Percentiles rank a stretch among this genome's conserved stretches.
phyloP scores from a whole-genome alignment of 1,140 invertebrate species.

The Paracyclopina nana region DNA sequence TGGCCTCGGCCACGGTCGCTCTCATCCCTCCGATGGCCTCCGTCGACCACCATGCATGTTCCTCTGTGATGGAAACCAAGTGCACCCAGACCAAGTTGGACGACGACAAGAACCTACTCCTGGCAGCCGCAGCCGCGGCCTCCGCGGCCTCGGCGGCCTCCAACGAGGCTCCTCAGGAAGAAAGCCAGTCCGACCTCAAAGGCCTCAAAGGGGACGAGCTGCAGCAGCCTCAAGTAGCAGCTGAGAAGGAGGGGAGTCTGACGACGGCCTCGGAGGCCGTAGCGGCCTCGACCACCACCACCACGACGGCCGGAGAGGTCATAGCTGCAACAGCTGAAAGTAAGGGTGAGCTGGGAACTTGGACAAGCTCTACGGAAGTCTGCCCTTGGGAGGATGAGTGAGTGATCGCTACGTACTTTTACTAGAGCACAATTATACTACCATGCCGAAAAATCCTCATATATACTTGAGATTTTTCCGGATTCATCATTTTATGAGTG shows the following conservation, averaged over 20 bases:
- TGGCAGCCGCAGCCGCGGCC: not conserved
- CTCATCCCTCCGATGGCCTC: no score
- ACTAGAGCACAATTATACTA: not conserved
- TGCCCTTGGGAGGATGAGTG: conserved; percentile 9
- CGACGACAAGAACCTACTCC: not conserved
- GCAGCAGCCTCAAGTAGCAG: not conserved
- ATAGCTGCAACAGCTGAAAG: not conserved
- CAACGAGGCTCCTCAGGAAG: not conserved
- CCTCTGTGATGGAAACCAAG: not conserved
- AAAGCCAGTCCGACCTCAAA: not conserved
- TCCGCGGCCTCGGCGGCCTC: not conserved
- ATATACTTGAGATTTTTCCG: not conserved
- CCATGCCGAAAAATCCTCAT: not conserved
- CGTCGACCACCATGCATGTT: not conserved
- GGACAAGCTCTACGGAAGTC: conserved; percentile 4
- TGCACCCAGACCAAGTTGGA: conserved; percentile 8
- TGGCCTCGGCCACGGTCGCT: no score
- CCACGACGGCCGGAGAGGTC: not conserved
- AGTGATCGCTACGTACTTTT: not conserved
- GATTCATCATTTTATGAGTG: not conserved
- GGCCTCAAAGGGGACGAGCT: not conserved
- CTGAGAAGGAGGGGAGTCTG: not conserved
- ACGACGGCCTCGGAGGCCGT: not conserved
- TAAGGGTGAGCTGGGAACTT: not conserved
- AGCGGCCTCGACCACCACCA: not conserved